phyloP scores from a whole-genome alignment of 2,113 vertebrate genomes.

The Cyprinodon brontotheroides region DNA sequence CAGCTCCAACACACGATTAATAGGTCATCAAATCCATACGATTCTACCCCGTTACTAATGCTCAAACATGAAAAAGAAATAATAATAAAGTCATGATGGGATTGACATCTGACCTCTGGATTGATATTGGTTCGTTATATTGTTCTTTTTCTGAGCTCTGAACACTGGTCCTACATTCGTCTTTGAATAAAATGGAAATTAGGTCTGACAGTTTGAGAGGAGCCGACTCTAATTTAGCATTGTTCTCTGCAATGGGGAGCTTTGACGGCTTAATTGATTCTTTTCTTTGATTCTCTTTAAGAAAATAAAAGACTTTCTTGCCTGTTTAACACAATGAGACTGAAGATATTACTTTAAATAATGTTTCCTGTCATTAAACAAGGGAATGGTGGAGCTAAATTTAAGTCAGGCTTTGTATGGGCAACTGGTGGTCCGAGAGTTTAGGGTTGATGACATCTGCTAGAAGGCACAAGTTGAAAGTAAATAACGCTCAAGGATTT shows the following conservation, averaged over 20 bases:
- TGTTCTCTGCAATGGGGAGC: slow-evolving; percentile 40
- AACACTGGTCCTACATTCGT: neutral
- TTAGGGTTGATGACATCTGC: neutral
- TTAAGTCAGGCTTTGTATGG: neutral
- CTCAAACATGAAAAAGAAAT: slow-evolving; percentile 30
- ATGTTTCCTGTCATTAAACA: neutral
- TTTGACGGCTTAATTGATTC: slow-evolving; percentile 48
- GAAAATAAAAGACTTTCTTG: neutral
- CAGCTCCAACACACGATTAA: slow-evolving; percentile 42
- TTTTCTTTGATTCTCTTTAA: slow-evolving; percentile 20
- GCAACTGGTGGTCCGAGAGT: neutral
- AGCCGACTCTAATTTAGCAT: slow-evolving; percentile 45
- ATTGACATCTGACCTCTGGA: slow-evolving; percentile 36
- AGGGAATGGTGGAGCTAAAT: neutral
- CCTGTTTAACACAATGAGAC: neutral
- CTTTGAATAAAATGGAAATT: slow-evolving; percentile 29
- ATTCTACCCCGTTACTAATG: slow-evolving; percentile 24
- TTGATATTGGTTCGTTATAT: slow-evolving; percentile 12
- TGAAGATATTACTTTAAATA: slow-evolving; percentile 6
- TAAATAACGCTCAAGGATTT: neutral
- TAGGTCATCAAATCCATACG: slow-evolving; percentile 55
- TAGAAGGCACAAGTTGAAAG: neutral
- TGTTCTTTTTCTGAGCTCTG: neutral
- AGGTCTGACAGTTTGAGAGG: slow-evolving; percentile 26
- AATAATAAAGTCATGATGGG: slow-evolving; percentile 43